Conservation (phyloP, 2,888 invertebrate genomes). For the Idaea aversata region DNA sequence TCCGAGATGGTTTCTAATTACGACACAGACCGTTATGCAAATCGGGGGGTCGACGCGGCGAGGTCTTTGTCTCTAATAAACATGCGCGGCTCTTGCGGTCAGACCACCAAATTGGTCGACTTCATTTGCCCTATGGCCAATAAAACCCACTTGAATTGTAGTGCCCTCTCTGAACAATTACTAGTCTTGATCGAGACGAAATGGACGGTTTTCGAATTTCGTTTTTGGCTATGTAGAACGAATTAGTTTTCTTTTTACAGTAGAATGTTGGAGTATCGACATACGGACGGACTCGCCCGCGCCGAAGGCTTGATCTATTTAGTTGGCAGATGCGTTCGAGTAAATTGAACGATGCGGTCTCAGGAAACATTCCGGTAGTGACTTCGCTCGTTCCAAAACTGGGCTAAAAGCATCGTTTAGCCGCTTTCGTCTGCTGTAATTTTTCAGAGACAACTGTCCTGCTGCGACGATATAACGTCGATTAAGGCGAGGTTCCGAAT, state of each 20-base stretch:
- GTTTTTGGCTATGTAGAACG: constrained; percentile 29
- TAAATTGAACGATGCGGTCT: constrained; percentile 56
- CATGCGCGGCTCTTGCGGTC: constrained; percentile 75
- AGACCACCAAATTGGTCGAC: constrained; percentile 70
- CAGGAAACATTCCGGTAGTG: constrained; percentile 61
- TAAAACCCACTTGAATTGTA: constrained; percentile 60
- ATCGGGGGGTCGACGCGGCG: constrained; percentile 62
- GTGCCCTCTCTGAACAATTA: constrained; percentile 61
- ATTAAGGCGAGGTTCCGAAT: constrained; percentile 52
- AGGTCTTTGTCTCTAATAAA: constrained; percentile 76
- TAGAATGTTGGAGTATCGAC: constrained; percentile 19
- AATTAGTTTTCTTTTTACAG: constrained; percentile 29
- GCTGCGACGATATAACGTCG: constrained; percentile 36
- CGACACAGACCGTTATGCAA: constrained; percentile 78
- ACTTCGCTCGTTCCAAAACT: constrained; percentile 57
- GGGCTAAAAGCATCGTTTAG: constrained; percentile 63
- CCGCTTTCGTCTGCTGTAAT: constrained; percentile 44
- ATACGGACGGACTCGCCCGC: constrained; percentile 21
- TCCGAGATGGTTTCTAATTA: constrained; percentile 80
- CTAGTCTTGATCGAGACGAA: constrained; percentile 56
- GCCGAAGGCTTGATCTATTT: constrained; percentile 46
- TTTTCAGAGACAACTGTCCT: constrained; percentile 59
- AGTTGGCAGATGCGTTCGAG: constrained; percentile 57
- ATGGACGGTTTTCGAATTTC: constrained; percentile 36
- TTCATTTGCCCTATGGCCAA: constrained; percentile 54